Evolutionary conservation across 1,140 invertebrate species (phyloP).

Genomic region (Trachymyrmex septentrionalis): DNA sequence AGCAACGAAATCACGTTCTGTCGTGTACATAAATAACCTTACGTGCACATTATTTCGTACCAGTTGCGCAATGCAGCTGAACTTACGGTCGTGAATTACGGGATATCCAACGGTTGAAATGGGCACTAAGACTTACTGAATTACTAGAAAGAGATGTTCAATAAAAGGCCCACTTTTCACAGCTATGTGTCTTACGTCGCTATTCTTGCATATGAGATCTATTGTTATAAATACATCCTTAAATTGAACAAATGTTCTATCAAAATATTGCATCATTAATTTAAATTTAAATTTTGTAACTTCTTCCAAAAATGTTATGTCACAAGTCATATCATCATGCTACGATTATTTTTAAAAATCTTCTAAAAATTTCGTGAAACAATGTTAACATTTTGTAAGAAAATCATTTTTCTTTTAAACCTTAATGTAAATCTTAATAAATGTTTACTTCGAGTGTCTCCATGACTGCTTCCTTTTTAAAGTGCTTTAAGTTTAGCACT

Average conservation of each 20-base stretch:
- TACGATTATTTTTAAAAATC: neutral
- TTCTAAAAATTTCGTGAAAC: neutral
- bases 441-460: conserved; percentile 32
- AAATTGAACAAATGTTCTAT: neutral
- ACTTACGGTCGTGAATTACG: conserved; percentile 54
- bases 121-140: conserved; percentile 28
- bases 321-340: neutral
- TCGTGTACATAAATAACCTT: conserved; percentile 68
- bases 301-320: neutral
- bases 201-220: neutral
- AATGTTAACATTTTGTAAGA: neutral
- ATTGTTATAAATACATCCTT: neutral
- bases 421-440: conserved; percentile 41
- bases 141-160: conserved; percentile 30
- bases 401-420: neutral
- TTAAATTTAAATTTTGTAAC: neutral
- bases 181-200: neutral
- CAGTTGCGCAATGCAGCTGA: conserved; percentile 44
- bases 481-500: conserved; percentile 73
- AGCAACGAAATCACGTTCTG: conserved; percentile 25
- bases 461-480: conserved; percentile 71
- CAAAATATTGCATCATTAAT: neutral
- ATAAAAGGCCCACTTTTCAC: conserved; percentile 26
- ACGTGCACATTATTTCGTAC: conserved; percentile 64
- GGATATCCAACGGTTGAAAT: conserved; percentile 39